Base-by-base conservation (phyloP, 2,797 vertebrate species). In the Fistularia commersonii region DNA sequence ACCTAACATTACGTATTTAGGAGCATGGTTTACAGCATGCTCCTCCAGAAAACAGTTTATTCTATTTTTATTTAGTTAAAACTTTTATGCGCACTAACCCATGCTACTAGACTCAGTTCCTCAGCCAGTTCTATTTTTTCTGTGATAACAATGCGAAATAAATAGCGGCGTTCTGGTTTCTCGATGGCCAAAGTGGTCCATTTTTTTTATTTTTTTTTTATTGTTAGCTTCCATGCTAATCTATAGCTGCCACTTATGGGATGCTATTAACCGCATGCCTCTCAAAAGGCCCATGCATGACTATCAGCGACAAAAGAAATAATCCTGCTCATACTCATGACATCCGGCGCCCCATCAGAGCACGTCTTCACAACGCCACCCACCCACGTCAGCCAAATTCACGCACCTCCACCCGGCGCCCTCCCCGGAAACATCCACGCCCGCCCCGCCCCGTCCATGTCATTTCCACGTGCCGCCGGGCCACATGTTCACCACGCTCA, bases 361-460 rank as follows among this genome's bases (percentile, higher is more conserved):
- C 82, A 81, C 69, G 52, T 77, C 82, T 81, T 79, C 69, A 80
- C 77, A 72, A 51, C 35, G 8, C 60, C 61, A 66, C 39, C 59
- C 76, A 66, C 67, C 73, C 69, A 57, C 55, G 68, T 69, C 70
- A 56, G 62, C 64, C 48, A 51, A 44, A 76, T 78, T 74, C 66
- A 71, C 69, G 62, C 68, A 23, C 57, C 66, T 61, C 69, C 57
- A 64, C 66, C 82, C 82, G 82, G 73, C 73, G 65, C 76, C 64
- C 80, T 67, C 40, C 69, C 71, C 56, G 80, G 90, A 90, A 90
- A 91, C 91, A 92, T 91, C 84, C 85, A 53, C 69, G 66, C 67
- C 72, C 83, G 87, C 85, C 82, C 83, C 79, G 6, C 7, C 37
- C 36, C 34, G 6, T 11, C 44, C 4, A 3, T 57, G 6, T 11